A percentile compares a stretch with the other conserved stretches of the same genome.
Evolutionary conservation across 2,888 invertebrate species (phyloP).

Genomic region (Amaurobius ferox): DNA sequence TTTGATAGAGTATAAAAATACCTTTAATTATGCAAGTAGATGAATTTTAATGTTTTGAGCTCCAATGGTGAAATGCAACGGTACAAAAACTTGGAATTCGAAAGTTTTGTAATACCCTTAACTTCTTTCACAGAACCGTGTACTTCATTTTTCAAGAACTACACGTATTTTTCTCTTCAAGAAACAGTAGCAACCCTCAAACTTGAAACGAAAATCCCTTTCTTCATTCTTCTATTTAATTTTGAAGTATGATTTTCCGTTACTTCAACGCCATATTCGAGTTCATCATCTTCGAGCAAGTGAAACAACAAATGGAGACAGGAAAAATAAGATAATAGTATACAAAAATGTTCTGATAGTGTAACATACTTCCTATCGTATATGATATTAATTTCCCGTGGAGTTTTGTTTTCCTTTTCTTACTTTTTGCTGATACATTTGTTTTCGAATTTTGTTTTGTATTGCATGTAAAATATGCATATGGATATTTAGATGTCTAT

Average conservation of each 20-base stretch:
- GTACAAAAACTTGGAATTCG: too few species aligned
- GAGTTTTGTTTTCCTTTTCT: constrained; percentile 21
- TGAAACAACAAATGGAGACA: constrained; percentile 56
- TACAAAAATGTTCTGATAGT: constrained; percentile 26
- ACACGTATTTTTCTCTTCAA: background rate
- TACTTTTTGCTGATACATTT: too few species aligned
- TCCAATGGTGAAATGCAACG: too few species aligned
- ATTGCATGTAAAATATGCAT: too few species aligned
- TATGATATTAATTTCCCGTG: constrained; percentile 71
- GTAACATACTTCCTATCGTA: constrained; percentile 64
- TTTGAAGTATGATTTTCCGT: constrained; percentile 64
- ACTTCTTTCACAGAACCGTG: too few species aligned
- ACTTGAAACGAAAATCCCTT: background rate
- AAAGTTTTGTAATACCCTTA: too few species aligned
- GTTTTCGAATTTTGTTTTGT: too few species aligned
- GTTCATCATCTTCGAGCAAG: constrained; percentile 54
- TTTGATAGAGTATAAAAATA: too few species aligned
- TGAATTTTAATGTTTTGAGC: too few species aligned
- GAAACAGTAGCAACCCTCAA: background rate
- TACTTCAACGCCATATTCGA: constrained; percentile 47
- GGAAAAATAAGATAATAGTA: constrained; percentile 51
- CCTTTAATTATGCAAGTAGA: too few species aligned
- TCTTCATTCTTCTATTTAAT: constrained; percentile 23
- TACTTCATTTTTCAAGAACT: background rate
- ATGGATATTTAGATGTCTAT: too few species aligned